A percentile compares a stretch with the other conserved stretches of the same genome.
Evolutionary conservation across 2,888 invertebrate species (phyloP).

Genomic region (Galeopsomyia nigrocyanea): DNA sequence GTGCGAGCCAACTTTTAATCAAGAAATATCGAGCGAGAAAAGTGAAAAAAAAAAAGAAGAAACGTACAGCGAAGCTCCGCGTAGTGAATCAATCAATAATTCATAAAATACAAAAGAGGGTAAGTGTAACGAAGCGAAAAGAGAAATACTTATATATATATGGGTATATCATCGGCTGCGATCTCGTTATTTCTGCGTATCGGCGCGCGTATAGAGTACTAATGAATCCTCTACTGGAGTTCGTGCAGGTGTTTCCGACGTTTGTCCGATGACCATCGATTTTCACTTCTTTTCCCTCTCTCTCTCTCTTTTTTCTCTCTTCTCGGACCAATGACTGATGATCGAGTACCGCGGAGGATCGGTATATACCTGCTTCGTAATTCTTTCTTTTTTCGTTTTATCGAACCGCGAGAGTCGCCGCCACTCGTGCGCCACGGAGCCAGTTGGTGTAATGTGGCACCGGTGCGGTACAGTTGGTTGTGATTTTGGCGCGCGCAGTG

Average conservation of each 20-base stretch:
- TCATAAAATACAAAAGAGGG: neutral
- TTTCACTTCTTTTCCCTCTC: constrained; percentile 2
- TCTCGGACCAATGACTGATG: neutral
- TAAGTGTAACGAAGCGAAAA: no score
- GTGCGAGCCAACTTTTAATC: no score
- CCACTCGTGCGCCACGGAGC: no score
- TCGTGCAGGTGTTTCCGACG: constrained; percentile 15
- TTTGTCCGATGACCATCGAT: neutral
- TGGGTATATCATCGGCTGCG: no score
- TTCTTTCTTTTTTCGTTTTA: no score
- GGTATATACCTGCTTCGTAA: no score
- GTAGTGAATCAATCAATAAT: constrained; percentile 14
- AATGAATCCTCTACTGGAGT: constrained; percentile 26
- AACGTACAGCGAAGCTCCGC: neutral
- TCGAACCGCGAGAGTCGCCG: no score
- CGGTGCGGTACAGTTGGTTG: no score
- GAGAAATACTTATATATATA: no score
- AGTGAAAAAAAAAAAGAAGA: constrained; percentile 17
- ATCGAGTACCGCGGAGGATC: no score
- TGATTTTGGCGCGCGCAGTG: no score
- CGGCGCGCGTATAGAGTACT: constrained; percentile 13
- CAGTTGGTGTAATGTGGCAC: no score
- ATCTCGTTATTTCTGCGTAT: constrained; percentile 37
- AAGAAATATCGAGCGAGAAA: neutral
- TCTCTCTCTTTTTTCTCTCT: constrained; percentile 8